phyloP scores from a whole-genome alignment of 2,113 vertebrate species.

The Rhabdornis inornatus region DNA sequence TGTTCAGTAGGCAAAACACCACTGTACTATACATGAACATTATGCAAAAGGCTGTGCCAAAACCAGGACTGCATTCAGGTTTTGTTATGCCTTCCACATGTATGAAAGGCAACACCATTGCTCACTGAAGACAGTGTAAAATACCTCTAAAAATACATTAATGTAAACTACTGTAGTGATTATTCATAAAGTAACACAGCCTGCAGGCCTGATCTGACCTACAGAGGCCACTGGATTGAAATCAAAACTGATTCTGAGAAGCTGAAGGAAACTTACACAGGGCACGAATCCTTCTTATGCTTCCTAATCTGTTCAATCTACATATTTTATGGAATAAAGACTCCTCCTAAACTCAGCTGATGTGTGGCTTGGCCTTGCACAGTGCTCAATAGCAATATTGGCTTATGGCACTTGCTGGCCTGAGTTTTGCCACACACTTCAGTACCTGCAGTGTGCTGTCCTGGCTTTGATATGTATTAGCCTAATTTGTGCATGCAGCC shows the following conservation, averaged over 20 bases:
- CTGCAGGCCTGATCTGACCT: neutral
- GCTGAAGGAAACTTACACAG: neutral
- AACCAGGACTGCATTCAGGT: neutral
- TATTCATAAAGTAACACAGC: neutral
- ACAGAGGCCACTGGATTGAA: neutral
- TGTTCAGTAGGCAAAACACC: neutral
- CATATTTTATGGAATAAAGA: neutral
- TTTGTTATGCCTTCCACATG: neutral
- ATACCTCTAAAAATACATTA: neutral
- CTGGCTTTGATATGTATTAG: neutral
- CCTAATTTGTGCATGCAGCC: neutral
- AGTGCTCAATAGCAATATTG: neutral
- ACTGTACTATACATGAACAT: neutral
- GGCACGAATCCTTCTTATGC: rapidly evolving
- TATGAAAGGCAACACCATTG: neutral
- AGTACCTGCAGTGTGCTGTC: neutral
- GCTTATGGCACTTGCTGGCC: neutral
- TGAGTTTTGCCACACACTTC: neutral
- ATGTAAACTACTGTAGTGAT: neutral
- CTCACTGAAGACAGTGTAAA: neutral
- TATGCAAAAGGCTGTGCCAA: neutral
- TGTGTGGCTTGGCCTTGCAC: neutral
- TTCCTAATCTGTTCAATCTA: neutral
- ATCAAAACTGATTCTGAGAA: neutral
- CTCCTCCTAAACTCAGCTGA: neutral